These are phyloP conservation scores for Oryzias javanicus DNA, from an alignment of 2,113 vertebrate genomes.

Conservation along the genomic window DNA sequence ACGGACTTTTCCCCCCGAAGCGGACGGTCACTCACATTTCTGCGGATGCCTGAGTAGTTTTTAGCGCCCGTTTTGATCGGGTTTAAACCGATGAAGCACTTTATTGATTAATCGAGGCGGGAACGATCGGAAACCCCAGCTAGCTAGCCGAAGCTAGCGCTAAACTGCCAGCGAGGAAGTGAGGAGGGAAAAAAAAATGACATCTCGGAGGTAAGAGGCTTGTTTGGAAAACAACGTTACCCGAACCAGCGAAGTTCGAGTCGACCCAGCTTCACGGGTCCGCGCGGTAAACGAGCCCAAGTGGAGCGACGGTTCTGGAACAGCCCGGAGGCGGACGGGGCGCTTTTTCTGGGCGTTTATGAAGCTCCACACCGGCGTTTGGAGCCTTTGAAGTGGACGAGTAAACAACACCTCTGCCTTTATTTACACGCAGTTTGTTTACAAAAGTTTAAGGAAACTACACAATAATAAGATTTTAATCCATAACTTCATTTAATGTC, in stretches of 20 bases:
- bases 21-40: conserved; percentile 19
- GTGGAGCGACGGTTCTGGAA: too few relatives aligned
- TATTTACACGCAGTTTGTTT: too few relatives aligned
- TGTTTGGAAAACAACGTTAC: conserved; percentile 50
- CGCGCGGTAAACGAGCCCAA: not conserved
- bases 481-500: too few relatives aligned
- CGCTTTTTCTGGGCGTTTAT: conserved; percentile 13
- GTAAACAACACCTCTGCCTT: too few relatives aligned
- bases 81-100: conserved; percentile 66
- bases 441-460: too few relatives aligned
- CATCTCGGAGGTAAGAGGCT: conserved; percentile 88
- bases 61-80: conserved; percentile 55
- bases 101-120: conserved; percentile 42
- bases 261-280: conserved; percentile 6
- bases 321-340: not conserved
- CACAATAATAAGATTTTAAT: too few relatives aligned
- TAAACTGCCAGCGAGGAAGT: conserved; percentile 71
- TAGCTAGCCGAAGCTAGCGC: conserved; percentile 55
- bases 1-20: conserved; percentile 48
- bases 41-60: conserved; percentile 45
- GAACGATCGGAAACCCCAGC: conserved; percentile 46
- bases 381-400: too few relatives aligned
- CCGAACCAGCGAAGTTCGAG: conserved; percentile 23
- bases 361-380: conserved; percentile 36
- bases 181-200: conserved; percentile 80